These are phyloP conservation scores for Belonocnema kinseyi DNA, from an alignment of 1,140 invertebrate species.

Conservation along the genomic window DNA sequence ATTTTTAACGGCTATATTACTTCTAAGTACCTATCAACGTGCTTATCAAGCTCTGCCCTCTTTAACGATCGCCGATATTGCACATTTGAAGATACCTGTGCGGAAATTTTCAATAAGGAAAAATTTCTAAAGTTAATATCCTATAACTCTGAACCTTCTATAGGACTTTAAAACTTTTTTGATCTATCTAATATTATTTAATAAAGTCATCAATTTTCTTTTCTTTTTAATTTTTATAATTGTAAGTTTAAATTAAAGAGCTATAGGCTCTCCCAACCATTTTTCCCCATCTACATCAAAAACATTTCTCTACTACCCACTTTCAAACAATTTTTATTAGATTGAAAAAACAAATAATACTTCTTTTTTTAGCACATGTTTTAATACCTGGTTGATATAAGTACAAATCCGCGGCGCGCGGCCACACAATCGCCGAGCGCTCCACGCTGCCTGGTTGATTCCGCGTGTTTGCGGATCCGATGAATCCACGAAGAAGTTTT, in stretches of 20 bases:
- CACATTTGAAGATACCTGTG: slow-evolving; percentile 6
- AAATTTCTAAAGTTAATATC: background rate
- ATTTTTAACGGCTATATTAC: slow-evolving; percentile 13
- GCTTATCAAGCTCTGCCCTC: slow-evolving; percentile 17
- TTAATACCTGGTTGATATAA: slow-evolving; percentile 70
- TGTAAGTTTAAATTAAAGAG: too few species aligned
- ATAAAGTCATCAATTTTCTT: too few species aligned
- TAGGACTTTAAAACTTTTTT: too few species aligned
- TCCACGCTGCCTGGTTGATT: slow-evolving; percentile 72
- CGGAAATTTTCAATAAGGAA: slow-evolving; percentile 18
- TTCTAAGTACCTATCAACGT: slow-evolving; percentile 22
- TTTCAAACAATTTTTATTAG: too few species aligned
- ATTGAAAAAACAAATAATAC: too few species aligned
- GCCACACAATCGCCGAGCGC: slow-evolving; percentile 72
- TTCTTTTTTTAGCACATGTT: background rate
- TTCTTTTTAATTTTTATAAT: too few species aligned
- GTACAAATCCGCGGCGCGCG: slow-evolving; percentile 71
- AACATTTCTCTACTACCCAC: too few species aligned
- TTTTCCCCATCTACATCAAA: too few species aligned
- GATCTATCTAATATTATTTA: too few species aligned
- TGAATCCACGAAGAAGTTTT: slow-evolving; percentile 38
- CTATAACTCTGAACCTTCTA: background rate
- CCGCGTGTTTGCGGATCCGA: slow-evolving; percentile 68
- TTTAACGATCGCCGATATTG: slow-evolving; percentile 25
- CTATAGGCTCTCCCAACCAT: too few species aligned